phyloP scores from a whole-genome alignment of 2,113 vertebrate genomes.

The Balaenoptera acutorostrata region DNA sequence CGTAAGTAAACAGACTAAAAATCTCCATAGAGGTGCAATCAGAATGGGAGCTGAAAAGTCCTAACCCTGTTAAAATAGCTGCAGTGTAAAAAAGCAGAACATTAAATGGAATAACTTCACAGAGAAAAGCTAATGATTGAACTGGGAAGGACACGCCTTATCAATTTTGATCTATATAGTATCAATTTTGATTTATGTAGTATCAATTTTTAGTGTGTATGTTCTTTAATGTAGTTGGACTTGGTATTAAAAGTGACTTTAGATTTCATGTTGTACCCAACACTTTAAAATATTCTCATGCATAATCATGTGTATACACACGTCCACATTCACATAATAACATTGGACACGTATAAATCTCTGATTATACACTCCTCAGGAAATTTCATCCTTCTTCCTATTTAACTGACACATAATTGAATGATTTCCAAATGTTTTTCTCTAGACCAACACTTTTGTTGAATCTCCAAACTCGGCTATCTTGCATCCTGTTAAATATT shows the following conservation, averaged over 20 bases:
- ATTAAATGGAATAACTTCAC: background rate
- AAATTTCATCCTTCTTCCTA: background rate
- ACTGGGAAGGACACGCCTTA: background rate
- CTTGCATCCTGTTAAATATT: background rate
- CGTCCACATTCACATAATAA: background rate
- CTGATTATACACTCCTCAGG: background rate
- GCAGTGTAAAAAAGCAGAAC: background rate
- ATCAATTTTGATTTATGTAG: background rate
- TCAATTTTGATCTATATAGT: background rate
- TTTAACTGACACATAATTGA: background rate
- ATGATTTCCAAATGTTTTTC: background rate
- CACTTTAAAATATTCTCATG: background rate
- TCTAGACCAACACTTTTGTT: background rate
- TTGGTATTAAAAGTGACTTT: background rate
- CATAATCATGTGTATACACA: too few relatives aligned
- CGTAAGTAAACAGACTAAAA: background rate
- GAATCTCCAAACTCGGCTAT: background rate
- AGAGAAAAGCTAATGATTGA: background rate
- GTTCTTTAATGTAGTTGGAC: background rate
- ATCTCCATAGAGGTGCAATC: background rate
- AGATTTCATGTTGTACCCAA: background rate
- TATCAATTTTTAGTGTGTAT: background rate
- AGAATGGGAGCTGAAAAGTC: background rate
- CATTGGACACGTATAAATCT: background rate
- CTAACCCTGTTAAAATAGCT: background rate